Conservation (phyloP, 2,888 invertebrate genomes). For the Acronicta alni region DNA sequence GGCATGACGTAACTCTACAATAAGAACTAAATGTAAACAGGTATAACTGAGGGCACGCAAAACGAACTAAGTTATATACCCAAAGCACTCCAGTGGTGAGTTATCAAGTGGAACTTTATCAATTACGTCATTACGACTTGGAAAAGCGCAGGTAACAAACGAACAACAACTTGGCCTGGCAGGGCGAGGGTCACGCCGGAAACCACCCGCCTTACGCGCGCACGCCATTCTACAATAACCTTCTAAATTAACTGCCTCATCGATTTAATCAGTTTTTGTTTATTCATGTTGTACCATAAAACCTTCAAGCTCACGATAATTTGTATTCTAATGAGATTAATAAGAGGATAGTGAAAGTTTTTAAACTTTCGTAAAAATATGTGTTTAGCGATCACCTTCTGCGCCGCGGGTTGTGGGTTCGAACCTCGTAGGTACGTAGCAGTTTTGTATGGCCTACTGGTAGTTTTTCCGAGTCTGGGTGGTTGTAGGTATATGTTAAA, state of each 20-base stretch:
- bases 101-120: slow-evolving; percentile 58
- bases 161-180: slow-evolving; percentile 67
- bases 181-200: slow-evolving; percentile 69
- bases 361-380: slow-evolving; percentile 1
- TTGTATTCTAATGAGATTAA: slow-evolving; percentile 34
- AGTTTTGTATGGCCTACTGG: too few relatives aligned
- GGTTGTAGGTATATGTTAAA: too few relatives aligned
- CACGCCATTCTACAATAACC: slow-evolving; percentile 79
- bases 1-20: slow-evolving; percentile 42
- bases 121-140: slow-evolving; percentile 52
- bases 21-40: slow-evolving; percentile 6
- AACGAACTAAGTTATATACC: slow-evolving; percentile 47
- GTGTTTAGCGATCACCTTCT: too few relatives aligned
- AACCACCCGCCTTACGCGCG: slow-evolving; percentile 64
- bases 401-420: too few relatives aligned
- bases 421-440: too few relatives aligned
- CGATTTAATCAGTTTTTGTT: slow-evolving; percentile 67
- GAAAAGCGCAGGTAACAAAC: slow-evolving; percentile 45
- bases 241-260: slow-evolving; percentile 65
- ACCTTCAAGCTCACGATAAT: slow-evolving; percentile 37
- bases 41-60: slow-evolving; percentile 26
- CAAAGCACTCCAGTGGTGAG: slow-evolving; percentile 45
- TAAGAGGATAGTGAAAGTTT: slow-evolving; percentile 20
- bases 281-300: slow-evolving; percentile 47
- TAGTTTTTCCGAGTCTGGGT: too few relatives aligned